A percentile compares a stretch with the other conserved stretches of the same genome.
Evolutionary conservation across 2,797 vertebrate genomes (phyloP).

Genomic region (Salarias fasciatus): DNA sequence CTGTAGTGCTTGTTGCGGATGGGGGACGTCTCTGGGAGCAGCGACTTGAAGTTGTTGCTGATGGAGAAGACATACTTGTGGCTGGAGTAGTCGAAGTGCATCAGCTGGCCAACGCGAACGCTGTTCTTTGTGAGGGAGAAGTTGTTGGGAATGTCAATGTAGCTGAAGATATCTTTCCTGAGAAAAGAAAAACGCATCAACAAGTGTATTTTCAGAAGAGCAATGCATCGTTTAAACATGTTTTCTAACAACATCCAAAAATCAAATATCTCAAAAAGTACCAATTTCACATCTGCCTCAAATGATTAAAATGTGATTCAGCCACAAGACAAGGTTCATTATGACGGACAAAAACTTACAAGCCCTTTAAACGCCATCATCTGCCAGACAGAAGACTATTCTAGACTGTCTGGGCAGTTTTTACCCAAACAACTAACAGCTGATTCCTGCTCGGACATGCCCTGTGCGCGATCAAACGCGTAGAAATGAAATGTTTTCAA

Average conservation of each 20-base stretch:
- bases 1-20: conserved; percentile 94
- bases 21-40: conserved; percentile 93
- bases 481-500: too few species aligned
- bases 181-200: conserved; percentile 42
- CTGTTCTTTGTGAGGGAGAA: conserved; percentile 95
- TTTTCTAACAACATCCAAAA: not conserved
- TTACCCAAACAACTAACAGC: too few species aligned
- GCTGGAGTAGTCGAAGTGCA: conserved; percentile 99
- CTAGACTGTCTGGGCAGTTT: too few species aligned
- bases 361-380: too few species aligned
- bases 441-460: too few species aligned
- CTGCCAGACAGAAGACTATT: too few species aligned
- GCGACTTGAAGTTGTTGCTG: conserved; percentile 93
- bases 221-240: not conserved
- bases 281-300: not conserved
- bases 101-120: conserved; percentile 94
- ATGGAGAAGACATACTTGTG: conserved; percentile 99
- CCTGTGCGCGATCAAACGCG: too few species aligned
- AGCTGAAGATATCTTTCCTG: conserved; percentile 95
- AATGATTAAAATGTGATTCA: not conserved
- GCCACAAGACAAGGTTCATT: too few species aligned
- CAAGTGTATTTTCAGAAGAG: conserved; percentile 1
- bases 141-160: conserved; percentile 94
- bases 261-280: not conserved
- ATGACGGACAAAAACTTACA: too few species aligned